phyloP scores from a whole-genome alignment of 2,888 invertebrate species.

The Epinotia ramella region DNA sequence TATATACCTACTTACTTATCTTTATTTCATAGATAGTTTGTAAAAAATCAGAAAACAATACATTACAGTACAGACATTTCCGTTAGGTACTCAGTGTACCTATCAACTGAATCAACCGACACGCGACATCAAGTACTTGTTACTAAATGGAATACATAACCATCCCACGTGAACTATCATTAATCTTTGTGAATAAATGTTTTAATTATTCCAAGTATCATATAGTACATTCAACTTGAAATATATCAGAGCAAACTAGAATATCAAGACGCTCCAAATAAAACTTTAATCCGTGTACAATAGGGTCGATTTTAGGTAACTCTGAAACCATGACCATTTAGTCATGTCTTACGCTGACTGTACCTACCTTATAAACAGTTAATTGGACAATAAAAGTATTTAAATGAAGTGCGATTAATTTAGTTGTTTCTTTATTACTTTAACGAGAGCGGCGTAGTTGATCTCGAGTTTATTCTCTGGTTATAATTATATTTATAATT shows the following conservation, averaged over 20 bases:
- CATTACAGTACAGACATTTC: background rate
- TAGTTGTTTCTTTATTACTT: slow-evolving; percentile 30
- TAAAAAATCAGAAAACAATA: background rate
- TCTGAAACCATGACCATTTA: background rate
- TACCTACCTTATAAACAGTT: slow-evolving; percentile 24
- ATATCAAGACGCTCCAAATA: background rate
- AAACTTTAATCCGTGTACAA: background rate
- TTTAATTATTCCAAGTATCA: slow-evolving; percentile 17
- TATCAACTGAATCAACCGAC: background rate
- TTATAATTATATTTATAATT: slow-evolving; percentile 27
- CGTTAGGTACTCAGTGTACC: background rate
- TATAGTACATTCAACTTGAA: background rate
- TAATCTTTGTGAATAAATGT: slow-evolving; percentile 8
- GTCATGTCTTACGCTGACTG: background rate
- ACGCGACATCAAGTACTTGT: background rate
- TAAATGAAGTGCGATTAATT: slow-evolving; percentile 37
- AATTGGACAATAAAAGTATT: slow-evolving; percentile 43
- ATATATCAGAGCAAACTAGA: background rate
- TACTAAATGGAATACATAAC: slow-evolving; percentile 1
- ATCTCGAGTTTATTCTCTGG: slow-evolving; percentile 14
- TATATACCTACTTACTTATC: too few species aligned
- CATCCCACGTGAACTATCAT: background rate
- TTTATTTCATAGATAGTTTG: too few species aligned
- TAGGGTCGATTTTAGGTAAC: background rate
- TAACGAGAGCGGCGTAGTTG: slow-evolving; percentile 27